Percentiles rank a stretch among this genome's conserved stretches.
Conservation (phyloP, 2,888 invertebrate genomes). For the Cerastis rubricosa region DNA sequence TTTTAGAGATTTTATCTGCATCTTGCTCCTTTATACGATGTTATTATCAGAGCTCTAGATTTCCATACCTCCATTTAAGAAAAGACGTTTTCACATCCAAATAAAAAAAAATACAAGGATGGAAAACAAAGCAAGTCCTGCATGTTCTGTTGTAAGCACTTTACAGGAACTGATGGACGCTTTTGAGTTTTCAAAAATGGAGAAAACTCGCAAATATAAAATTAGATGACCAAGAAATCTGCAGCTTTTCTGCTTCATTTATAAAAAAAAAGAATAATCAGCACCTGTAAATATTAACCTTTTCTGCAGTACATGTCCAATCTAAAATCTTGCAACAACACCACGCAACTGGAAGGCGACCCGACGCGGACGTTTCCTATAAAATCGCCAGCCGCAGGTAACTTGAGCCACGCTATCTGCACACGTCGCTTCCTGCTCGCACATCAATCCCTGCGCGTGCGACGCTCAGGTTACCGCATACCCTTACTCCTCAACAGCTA, state of each 20-base stretch:
- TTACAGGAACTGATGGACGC: neutral
- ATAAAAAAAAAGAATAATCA: neutral
- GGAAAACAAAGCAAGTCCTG: neutral
- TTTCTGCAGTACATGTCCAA: constrained; percentile 14
- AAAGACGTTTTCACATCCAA: neutral
- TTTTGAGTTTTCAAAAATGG: too few relatives aligned
- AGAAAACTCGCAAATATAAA: neutral
- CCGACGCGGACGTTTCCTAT: constrained; percentile 29
- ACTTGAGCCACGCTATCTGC: constrained; percentile 54
- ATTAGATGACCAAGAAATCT: neutral
- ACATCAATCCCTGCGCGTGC: constrained; percentile 58
- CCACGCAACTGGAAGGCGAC: constrained; percentile 22
- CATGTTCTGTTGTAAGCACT: neutral
- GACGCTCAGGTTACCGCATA: constrained; percentile 61
- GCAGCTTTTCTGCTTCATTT: neutral
- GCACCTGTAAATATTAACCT: neutral
- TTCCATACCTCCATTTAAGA: neutral
- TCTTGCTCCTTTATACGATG: constrained; percentile 6
- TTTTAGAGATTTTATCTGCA: constrained; percentile 27
- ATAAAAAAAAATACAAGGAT: too few relatives aligned
- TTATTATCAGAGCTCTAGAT: neutral
- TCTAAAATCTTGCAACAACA: constrained; percentile 42
- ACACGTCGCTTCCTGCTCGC: constrained; percentile 61
- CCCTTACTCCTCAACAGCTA: constrained; percentile 47
- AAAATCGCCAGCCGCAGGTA: constrained; percentile 43